Evolutionary conservation across 1,140 invertebrate species (phyloP), one percentile per base, ranked within the genome.

Genomic region (Apis florea): DNA sequence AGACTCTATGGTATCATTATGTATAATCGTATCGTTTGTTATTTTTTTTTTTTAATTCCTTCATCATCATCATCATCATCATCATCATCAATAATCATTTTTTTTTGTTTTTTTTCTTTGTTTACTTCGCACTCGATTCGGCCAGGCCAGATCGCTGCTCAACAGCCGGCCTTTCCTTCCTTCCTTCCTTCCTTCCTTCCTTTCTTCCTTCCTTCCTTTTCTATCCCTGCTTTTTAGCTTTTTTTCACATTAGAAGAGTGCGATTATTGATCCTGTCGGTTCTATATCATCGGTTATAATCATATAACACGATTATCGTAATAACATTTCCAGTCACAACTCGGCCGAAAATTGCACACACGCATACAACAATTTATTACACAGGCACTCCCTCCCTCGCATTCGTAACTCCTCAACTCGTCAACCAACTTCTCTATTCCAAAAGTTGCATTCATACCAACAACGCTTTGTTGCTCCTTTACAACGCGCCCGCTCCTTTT

Each of bases 1-100:
- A 93, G 91, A 93, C 88, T 93, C 90, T 93, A 93, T 93, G 89
- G 90, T 93, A 92, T 92, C 89, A 83, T 93, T 92, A 93, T 93
- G 91, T 91, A 92, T 92, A 92, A 81, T 91, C 88, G 82, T 92
- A 92, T 90, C 53, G 24, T 81, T 58, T 64, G 56, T 81, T 75
- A 26, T 51, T 67, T 31, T 79, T 56, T 47, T 59, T 75, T 40
- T 40, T 3, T n/a, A n/a, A n/a, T 31, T 31, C 2, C 6, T 40
- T 40, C 5, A 40, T 40, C 49, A 51, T 75, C 19, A 31, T 64
- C 59, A n/a, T 74, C 19, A 64, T 75, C 49, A 31, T 64, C 13
- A 24, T 54, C 13, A 17, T 54, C 15, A 15, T 54, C 11, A n/a
- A n/a, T n/a, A n/a, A n/a, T n/a, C n/a, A n/a, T 54, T 6, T 17